phyloP scores from a whole-genome alignment of 2,113 vertebrate genomes.

The Tylochromis polylepis region DNA sequence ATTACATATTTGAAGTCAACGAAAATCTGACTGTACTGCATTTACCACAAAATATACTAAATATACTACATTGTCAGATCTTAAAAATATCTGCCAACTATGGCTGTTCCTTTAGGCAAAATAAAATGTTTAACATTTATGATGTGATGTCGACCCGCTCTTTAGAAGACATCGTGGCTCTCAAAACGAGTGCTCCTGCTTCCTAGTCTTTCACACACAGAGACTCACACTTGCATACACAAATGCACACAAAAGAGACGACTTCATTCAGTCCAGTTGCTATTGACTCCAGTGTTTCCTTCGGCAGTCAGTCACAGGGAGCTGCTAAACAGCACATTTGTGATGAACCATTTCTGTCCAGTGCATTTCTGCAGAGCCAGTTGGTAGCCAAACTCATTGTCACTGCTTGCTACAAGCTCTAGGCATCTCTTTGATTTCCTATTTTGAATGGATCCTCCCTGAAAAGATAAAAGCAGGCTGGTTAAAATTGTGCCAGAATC shows the following conservation, averaged over 20 bases:
- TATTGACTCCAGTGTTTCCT: slow-evolving; percentile 6
- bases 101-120: slow-evolving; percentile 52
- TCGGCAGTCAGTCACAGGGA: slow-evolving; percentile 67
- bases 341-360: slow-evolving; percentile 93
- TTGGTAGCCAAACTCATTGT: slow-evolving; percentile 90
- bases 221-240: neutral
- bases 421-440: slow-evolving; percentile 94
- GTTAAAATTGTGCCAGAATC: slow-evolving; percentile 31
- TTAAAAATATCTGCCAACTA: slow-evolving; percentile 55
- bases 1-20: slow-evolving; percentile 57
- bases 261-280: slow-evolving; percentile 12
- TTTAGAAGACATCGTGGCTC: slow-evolving; percentile 52
- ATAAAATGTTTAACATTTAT: slow-evolving; percentile 74
- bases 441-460: slow-evolving; percentile 97
- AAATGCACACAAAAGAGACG: neutral
- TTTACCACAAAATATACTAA: slow-evolving; percentile 64
- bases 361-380: slow-evolving; percentile 92
- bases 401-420: slow-evolving; percentile 87
- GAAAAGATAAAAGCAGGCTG: slow-evolving; percentile 42
- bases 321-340: slow-evolving; percentile 83
- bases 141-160: slow-evolving; percentile 53
- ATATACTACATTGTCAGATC: slow-evolving; percentile 50
- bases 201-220: neutral
- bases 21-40: slow-evolving; percentile 56
- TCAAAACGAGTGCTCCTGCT: slow-evolving; percentile 10